Evolutionary conservation across 1,140 invertebrate genomes (phyloP), one percentile per base, ranked within the genome.

Genomic region (Meloidogyne hapla): DNA sequence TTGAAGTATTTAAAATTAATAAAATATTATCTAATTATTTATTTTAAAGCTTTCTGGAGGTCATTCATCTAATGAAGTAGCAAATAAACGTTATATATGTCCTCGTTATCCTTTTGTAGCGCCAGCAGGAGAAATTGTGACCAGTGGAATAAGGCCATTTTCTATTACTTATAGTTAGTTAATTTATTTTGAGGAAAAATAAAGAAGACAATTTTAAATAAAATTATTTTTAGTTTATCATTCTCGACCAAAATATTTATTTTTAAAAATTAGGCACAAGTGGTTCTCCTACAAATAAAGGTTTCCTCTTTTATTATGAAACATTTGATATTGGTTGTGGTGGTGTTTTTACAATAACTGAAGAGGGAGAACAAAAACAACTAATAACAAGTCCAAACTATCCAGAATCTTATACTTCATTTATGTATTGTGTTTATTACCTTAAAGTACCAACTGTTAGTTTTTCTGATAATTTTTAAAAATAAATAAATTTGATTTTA

Each of bases 371-470:
- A 63, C 4, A 21, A 75, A 26, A 23, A 21, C 13, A 9, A 23
- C 23, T 40, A 67, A 77, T 85, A 61, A 76, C 73, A 13, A 81
- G 78, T 67, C 84, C 84, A 18, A 84, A 82, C 56, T 85, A 84
- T 48, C 84, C 84, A 6, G 77, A 85, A 42, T 74, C 76, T 26
- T 85, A 85, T 73, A 68, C 77, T 1, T 45, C 82, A 15, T 78
- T 83, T 63, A 84, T 85, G 84, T 82, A 82, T 72, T 85, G 84
- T 71, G 70, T 85, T 25, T 85, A 85, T 67, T 83, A 83, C 0
- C 88, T 90, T n/a, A 83, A 74, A 6, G 86, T 87, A 3, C 80
- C 88, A 23, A 74, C 78, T 33, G 88, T 88, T 21, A 62, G 48
- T 56, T 56, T 56, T 56, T 42, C 23, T n/a, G 4, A 8, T 67